Conservation (phyloP, 2,797 vertebrate species). For the Sebastes diaconus region DNA sequence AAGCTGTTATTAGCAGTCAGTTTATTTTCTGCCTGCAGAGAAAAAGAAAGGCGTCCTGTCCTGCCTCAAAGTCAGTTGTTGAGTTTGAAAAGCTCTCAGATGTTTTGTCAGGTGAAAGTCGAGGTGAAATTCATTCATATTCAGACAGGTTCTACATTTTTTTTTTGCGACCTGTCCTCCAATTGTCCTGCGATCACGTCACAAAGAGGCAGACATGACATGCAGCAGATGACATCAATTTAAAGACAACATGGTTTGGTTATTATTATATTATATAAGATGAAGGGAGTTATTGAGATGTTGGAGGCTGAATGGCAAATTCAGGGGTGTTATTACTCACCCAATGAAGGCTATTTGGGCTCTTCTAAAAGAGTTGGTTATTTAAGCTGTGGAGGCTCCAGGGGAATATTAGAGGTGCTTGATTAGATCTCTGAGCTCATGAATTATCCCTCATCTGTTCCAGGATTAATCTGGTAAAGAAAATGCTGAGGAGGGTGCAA, state of each 20-base stretch:
- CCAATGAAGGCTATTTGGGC: not conserved
- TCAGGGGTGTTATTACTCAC: constrained; percentile 1
- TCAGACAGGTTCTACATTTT: not conserved
- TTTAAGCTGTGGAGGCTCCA: constrained; percentile 9
- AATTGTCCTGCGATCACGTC: not conserved
- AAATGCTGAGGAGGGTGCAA: constrained; percentile 2
- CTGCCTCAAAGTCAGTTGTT: not conserved
- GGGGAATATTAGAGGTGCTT: constrained; percentile 17
- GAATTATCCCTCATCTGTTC: constrained; percentile 1
- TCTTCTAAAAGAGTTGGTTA: not conserved
- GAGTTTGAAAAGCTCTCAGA: constrained; percentile 7
- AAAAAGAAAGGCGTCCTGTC: not conserved
- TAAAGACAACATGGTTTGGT: not conserved
- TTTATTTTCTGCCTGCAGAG: constrained; percentile 2
- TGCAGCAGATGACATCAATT: not conserved
- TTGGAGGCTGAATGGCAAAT: constrained; percentile 7
- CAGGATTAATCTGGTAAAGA: constrained; percentile 20
- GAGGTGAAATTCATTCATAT: constrained; percentile 4
- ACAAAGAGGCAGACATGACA: not conserved
- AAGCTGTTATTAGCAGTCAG: not conserved
- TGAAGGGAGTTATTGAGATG: not conserved
- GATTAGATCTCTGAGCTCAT: constrained; percentile 31
- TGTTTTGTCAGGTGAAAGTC: constrained; percentile 9
- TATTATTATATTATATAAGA: not conserved
- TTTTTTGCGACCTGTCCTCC: not conserved